Evolutionary conservation across 2,888 invertebrate genomes (phyloP), one percentile per base, ranked within the genome.

Genomic region (Euphydryas editha): DNA sequence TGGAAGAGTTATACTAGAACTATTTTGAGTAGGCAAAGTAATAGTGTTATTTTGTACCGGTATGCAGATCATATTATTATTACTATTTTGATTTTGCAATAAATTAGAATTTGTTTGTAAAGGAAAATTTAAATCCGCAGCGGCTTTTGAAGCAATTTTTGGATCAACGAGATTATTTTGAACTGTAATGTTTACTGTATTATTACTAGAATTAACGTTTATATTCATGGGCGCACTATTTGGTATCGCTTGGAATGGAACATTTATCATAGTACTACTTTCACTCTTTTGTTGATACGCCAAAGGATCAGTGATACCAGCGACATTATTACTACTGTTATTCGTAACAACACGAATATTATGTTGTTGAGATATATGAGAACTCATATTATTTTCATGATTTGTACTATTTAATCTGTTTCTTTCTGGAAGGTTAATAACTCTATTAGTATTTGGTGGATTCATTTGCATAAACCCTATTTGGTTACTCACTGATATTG

Each of bases 1-100:
- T 8, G 95, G 95, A 69, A 95, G 86, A 67, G 93, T 93, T 72
- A 95, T 95, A 76, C 94, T 94, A 42, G 94, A 87, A 74, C 89
- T 88, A 68, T 87, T 93, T 76, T 93, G 93, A 13, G 89, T 87
- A 20, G 93, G 93, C 69, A 93, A 81, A 75, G 87, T 93, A 20
- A 93, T 93, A 10, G 93, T 89, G 70, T 83, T 90, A 70, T 87
- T 91, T 65, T 85, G 87, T 24, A 90, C 90, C 39, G 93, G 93
- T 73, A 92, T 86, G 71, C 90, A 92, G 74, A 93, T 92, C 83
- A 92, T 85, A 70, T 84, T 90, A 62, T 81, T 85, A 59, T 81
- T 72, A 72, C 78, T 87, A 68, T 78, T 88, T 75, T 87, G 91
- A 75, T 84, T 89, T 78, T 83, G 88, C 59, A 89, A 72, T 62